phyloP scores from a whole-genome alignment of 1,140 invertebrate genomes.

The Sipha flava region DNA sequence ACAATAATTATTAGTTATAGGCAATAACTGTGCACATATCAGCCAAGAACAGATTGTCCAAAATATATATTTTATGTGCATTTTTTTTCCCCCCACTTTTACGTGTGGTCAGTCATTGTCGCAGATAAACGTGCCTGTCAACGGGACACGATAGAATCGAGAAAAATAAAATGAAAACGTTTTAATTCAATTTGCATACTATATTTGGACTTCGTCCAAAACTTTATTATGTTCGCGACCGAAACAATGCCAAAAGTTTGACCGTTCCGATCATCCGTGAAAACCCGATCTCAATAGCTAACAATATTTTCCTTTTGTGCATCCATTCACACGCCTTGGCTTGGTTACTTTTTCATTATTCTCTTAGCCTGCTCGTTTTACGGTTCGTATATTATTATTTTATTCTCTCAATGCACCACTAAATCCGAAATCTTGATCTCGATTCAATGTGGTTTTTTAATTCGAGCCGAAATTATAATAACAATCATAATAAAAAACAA shows the following conservation, averaged over 20 bases:
- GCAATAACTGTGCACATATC: neutral
- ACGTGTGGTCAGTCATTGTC: neutral
- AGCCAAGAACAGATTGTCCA: too few relatives aligned
- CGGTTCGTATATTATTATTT: neutral
- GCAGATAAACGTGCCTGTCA: neutral
- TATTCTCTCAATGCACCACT: neutral
- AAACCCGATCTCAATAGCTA: slow-evolving; percentile 2
- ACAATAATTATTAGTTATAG: neutral
- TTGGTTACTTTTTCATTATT: neutral
- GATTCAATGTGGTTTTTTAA: too few relatives aligned
- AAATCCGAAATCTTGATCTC: too few relatives aligned
- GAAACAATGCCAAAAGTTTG: neutral
- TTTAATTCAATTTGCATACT: slow-evolving; percentile 19
- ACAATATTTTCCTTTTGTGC: neutral
- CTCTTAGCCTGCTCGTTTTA: neutral
- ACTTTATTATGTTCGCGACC: neutral
- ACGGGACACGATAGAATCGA: neutral
- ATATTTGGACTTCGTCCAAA: neutral
- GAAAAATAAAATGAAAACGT: neutral
- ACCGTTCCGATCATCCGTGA: slow-evolving; percentile 18
- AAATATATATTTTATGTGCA: too few relatives aligned
- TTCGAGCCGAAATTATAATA: too few relatives aligned
- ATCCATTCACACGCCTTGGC: neutral
- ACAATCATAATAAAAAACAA: too few relatives aligned
- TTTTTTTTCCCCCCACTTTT: neutral